Conservation (phyloP, 2,113 vertebrate species). For the Philantomba maxwellii region DNA sequence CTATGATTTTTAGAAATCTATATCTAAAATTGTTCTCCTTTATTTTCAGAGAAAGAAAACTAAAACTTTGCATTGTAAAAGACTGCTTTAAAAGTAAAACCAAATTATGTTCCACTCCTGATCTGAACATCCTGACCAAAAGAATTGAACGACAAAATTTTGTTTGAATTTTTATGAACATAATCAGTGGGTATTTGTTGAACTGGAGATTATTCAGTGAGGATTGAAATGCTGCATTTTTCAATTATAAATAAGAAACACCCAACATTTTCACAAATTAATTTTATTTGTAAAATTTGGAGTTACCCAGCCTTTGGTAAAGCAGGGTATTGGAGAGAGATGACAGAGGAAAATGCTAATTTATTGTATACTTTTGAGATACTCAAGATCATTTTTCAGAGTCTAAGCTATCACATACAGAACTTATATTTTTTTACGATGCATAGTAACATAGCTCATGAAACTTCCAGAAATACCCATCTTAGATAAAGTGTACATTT, state of each 20-base stretch:
- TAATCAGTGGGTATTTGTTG: background rate
- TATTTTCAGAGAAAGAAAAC: background rate
- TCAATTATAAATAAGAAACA: background rate
- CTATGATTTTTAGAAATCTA: background rate
- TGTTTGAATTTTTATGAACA: background rate
- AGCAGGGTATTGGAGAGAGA: background rate
- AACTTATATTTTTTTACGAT: background rate
- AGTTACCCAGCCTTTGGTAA: background rate
- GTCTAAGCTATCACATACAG: background rate
- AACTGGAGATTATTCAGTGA: background rate
- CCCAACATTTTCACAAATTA: background rate
- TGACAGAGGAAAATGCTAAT: background rate
- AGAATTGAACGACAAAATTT: background rate
- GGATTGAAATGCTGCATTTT: background rate
- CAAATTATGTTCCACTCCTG: background rate
- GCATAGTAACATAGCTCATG: background rate
- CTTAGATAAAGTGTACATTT: background rate
- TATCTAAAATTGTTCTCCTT: background rate
- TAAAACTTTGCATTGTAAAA: background rate
- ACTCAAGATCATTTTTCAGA: background rate
- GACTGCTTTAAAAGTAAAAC: background rate
- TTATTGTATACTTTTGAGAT: background rate
- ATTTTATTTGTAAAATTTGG: background rate
- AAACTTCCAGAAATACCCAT: background rate
- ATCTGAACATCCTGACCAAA: background rate